A percentile compares a stretch with the other conserved stretches of the same genome.
phyloP scores from a whole-genome alignment of 2,113 vertebrate species.

The Atrichornis clamosus region DNA sequence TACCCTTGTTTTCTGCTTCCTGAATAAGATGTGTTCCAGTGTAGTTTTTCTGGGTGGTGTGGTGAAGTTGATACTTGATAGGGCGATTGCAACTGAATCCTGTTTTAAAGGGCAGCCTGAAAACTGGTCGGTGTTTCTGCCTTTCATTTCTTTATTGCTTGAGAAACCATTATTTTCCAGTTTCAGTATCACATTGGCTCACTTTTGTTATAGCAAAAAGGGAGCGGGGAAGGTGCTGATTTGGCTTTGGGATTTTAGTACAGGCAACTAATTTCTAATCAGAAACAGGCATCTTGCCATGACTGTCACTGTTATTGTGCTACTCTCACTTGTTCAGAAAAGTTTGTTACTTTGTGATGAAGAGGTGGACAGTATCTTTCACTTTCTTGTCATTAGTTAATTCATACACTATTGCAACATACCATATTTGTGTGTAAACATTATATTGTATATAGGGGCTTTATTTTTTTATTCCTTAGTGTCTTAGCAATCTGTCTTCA shows the following conservation, averaged over 20 bases:
- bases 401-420: fast-evolving
- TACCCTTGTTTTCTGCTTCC: too few relatives aligned
- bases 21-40: background rate
- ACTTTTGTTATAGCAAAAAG: background rate
- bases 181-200: background rate
- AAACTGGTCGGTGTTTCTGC: background rate
- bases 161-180: background rate
- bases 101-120: background rate
- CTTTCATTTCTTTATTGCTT: background rate
- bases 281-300: fast-evolving
- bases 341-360: background rate
- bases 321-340: background rate
- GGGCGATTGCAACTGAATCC: background rate
- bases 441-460: background rate
- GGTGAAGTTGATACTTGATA: background rate
- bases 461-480: background rate
- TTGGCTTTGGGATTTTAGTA: background rate
- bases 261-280: background rate
- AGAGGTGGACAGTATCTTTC: background rate
- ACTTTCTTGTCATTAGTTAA: background rate
- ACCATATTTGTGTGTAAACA: fast-evolving
- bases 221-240: background rate
- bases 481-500: background rate
- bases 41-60: background rate
- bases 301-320: background rate